phyloP scores from a whole-genome alignment of 2,888 invertebrate genomes.

The Julus scandinavius region DNA sequence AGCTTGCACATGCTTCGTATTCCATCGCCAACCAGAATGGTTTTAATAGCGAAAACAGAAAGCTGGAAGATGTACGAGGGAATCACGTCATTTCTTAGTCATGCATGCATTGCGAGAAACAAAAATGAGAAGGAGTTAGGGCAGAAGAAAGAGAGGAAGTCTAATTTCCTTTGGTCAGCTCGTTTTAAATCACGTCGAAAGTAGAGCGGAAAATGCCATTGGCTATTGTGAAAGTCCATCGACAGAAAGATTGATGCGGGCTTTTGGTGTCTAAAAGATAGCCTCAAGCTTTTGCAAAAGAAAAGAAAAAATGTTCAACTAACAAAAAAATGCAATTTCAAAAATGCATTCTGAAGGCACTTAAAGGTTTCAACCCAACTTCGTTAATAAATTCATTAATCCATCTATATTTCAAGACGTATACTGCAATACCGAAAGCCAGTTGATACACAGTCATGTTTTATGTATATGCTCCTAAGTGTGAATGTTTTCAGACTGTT shows the following conservation, averaged over 20 bases:
- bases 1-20: neutral
- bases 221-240: neutral
- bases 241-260: conserved; percentile 1
- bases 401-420: too few species aligned
- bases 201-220: conserved; percentile 34
- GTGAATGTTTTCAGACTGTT: too few species aligned
- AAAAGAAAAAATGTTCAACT: too few species aligned
- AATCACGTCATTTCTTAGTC: conserved; percentile 3
- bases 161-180: conserved; percentile 37
- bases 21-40: neutral
- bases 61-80: neutral
- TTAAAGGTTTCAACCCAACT: neutral
- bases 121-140: conserved; percentile 4
- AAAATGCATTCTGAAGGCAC: neutral
- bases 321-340: neutral
- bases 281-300: neutral
- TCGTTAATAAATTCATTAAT: too few species aligned
- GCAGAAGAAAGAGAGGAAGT: conserved; percentile 37
- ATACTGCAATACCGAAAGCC: too few species aligned
- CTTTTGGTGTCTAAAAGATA: neutral
- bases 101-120: neutral
- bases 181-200: conserved; percentile 23
- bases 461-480: too few species aligned
- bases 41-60: conserved; percentile 28
- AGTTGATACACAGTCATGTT: too few species aligned